These are phyloP conservation scores for Antitype chi DNA, from an alignment of 2,888 invertebrate species.

Conservation along the genomic window DNA sequence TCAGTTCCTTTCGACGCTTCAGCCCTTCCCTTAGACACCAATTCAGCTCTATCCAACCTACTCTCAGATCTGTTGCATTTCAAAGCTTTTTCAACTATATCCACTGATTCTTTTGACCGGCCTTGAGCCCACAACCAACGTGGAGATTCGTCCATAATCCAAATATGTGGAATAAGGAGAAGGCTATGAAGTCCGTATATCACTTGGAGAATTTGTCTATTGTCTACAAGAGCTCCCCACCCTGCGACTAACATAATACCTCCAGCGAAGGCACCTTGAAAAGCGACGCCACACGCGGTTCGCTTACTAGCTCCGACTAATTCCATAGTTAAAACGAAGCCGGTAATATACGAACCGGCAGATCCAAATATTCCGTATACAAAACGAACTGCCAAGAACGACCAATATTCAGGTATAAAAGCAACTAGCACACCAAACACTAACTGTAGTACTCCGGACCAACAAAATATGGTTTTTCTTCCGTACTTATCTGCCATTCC, in stretches of 20 bases:
- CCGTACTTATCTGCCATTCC: slow-evolving; percentile 96
- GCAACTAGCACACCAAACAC: slow-evolving; percentile 94
- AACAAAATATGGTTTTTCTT: slow-evolving; percentile 95
- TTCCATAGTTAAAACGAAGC: slow-evolving; percentile 95
- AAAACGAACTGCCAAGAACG: slow-evolving; percentile 92
- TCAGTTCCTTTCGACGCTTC: slow-evolving; percentile 81
- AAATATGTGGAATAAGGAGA: slow-evolving; percentile 94
- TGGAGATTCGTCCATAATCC: slow-evolving; percentile 97
- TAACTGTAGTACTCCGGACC: slow-evolving; percentile 94
- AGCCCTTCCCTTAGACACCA: slow-evolving; percentile 91
- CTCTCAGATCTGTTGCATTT: slow-evolving; percentile 92
- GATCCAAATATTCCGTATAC: slow-evolving; percentile 96
- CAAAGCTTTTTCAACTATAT: slow-evolving; percentile 94
- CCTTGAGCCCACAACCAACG: slow-evolving; percentile 97
- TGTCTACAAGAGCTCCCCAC: slow-evolving; percentile 95
- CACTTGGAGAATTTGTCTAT: slow-evolving; percentile 94
- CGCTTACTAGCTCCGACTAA: slow-evolving; percentile 95
- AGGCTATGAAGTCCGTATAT: slow-evolving; percentile 94
- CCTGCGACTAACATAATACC: slow-evolving; percentile 96
- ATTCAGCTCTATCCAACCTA: slow-evolving; percentile 92
- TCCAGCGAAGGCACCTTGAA: slow-evolving; percentile 94
- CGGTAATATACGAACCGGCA: slow-evolving; percentile 94
- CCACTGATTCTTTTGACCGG: slow-evolving; percentile 93
- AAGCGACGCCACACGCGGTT: slow-evolving; percentile 95
- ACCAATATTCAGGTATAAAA: slow-evolving; percentile 94